These are phyloP conservation scores for Microcebus griseorufus DNA, from an alignment of 2,113 vertebrate species.

Conservation along the genomic window DNA sequence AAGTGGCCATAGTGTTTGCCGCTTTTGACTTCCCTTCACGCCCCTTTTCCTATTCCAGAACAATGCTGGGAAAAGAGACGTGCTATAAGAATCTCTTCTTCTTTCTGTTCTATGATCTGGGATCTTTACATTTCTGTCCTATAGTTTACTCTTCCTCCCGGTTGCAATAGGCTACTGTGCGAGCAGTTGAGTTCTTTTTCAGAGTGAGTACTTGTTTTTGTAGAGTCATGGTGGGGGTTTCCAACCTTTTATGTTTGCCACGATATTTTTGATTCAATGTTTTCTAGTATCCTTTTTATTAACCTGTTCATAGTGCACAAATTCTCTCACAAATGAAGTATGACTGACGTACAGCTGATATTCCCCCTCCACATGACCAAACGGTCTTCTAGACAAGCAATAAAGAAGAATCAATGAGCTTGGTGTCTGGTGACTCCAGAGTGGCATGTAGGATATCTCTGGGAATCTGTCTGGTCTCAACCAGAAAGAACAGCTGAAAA, in stretches of 20 bases:
- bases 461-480: not conserved
- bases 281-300: constrained; percentile 27
- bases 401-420: not conserved
- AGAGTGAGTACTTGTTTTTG: not conserved
- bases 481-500: not conserved
- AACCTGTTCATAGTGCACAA: not conserved
- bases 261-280: not conserved
- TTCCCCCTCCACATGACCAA: not conserved
- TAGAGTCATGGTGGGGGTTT: not conserved
- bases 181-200: not conserved
- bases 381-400: not conserved
- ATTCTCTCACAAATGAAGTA: constrained; percentile 7
- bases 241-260: not conserved
- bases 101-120: not conserved
- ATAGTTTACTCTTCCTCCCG: not conserved
- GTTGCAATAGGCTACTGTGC: not conserved
- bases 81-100: not conserved
- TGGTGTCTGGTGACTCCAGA: not conserved
- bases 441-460: not conserved
- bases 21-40: not conserved
- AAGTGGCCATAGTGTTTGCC: not conserved
- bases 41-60: not conserved
- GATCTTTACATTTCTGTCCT: not conserved
- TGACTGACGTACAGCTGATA: not conserved
- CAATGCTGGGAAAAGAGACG: not conserved